Base-by-base conservation (phyloP, 2,113 vertebrate genomes). In the Onychostruthus taczanowskii region DNA sequence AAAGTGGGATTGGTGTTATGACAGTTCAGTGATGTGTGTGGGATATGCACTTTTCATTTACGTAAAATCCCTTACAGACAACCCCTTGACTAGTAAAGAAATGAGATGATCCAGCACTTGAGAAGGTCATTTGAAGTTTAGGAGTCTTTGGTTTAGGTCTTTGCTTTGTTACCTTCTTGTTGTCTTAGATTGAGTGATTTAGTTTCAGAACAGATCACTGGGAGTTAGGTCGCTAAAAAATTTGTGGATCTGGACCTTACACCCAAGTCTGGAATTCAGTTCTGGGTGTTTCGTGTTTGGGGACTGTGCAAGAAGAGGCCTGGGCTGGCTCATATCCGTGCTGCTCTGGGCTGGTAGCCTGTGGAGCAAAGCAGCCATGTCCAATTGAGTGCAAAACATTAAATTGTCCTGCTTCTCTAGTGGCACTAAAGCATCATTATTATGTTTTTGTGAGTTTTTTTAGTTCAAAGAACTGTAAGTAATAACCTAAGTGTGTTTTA, bases 1-100 rank as follows among this genome's bases (percentile, higher is more conserved):
- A 17, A 93, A 74, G 90, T 93, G 43, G 82, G 59, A 74, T 94
- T 90, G 39, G 5, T 94, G 75, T 90, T 95, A 31, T 59, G 82
- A 90, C 82, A 83, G 75, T 94, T 92, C 33, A 59, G 63, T 74
- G 43, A 31, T 63, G 24, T 63, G 53, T 70, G 74, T 69, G 93
- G 68, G 89, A 85, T 74, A 73, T 59, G 47, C 53, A 58, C 68
- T 94, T 90, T 63, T 59, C 35, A 50, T 87, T 91, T 93, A 62
- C 10, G 39, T 77, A 90, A 59, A 93, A 62, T 85, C 78, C 55
- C n/a, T 89, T 74, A 41, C 62, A 87, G 72, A 44, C 41, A 90
- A 17, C 15, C 21, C 31, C 58, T 70, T 63, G 39, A 59, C 44
- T 74, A 66, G 59, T 59, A 86, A 73, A 86, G 78, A 93, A 93